Percentiles rank a stretch among this genome's conserved stretches.
Conservation (phyloP, 2,797 vertebrate genomes). For the Fundulus diaphanus region DNA sequence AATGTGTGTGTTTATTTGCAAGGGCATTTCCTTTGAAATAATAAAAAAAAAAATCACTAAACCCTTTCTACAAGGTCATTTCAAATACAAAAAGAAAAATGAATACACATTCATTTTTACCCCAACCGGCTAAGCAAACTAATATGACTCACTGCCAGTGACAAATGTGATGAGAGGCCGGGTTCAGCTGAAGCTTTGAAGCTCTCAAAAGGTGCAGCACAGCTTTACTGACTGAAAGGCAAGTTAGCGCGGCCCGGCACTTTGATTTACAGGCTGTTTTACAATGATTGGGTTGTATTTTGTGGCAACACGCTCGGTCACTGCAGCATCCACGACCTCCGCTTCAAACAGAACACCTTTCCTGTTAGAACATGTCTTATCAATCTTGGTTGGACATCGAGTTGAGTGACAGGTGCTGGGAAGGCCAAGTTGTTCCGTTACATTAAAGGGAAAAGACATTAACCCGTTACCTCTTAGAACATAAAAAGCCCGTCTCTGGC, state of each 20-base stretch:
- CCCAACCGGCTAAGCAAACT: constrained; percentile 16
- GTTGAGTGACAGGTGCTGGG: constrained; percentile 47
- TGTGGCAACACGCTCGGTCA: constrained; percentile 20
- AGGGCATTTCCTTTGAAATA: not conserved
- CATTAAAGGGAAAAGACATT: constrained; percentile 42
- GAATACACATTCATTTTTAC: not conserved
- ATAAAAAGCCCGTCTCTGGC: constrained; percentile 37
- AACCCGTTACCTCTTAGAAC: constrained; percentile 27
- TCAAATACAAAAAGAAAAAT: constrained; percentile 6
- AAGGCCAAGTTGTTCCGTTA: constrained; percentile 16
- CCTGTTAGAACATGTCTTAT: constrained; percentile 9
- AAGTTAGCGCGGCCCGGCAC: constrained; percentile 3
- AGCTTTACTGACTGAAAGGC: constrained; percentile 24
- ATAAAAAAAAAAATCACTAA: not conserved
- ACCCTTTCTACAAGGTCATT: constrained; percentile 1
- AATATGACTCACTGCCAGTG: constrained; percentile 26
- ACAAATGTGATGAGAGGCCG: constrained; percentile 28
- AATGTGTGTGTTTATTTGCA: not conserved
- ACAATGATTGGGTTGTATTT: constrained; percentile 23
- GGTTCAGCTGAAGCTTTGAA: constrained; percentile 32
- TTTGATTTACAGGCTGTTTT: constrained; percentile 44
- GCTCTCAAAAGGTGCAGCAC: constrained; percentile 26
- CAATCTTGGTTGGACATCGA: constrained; percentile 24
- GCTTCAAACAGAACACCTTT: constrained; percentile 22
- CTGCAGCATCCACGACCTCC: constrained; percentile 19